Evolutionary conservation across 2,797 vertebrate species (phyloP).

Genomic region (Ambastaia sidthimunki): DNA sequence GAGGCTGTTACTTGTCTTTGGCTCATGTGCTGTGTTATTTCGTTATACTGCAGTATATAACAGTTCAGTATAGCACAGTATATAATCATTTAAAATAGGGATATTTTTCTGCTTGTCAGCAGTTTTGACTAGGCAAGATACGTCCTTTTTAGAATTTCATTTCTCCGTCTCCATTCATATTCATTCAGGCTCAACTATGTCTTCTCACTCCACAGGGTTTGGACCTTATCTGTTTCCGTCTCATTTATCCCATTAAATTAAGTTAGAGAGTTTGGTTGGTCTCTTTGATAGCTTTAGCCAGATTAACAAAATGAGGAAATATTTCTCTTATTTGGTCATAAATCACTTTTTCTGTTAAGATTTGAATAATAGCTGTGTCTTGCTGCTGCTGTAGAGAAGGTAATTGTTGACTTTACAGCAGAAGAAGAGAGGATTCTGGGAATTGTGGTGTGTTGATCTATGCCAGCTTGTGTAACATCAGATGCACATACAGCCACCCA

Average conservation of each 20-base stretch:
- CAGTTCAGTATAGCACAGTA: conserved; percentile 4
- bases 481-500: not conserved
- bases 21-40: not conserved
- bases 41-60: not conserved
- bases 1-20: not conserved
- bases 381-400: not conserved
- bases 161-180: conserved; percentile 21
- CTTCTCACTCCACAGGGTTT: not conserved
- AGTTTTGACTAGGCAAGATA: conserved; percentile 31
- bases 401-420: conserved; percentile 10
- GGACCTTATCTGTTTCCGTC: conserved; percentile 23
- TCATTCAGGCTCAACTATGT: conserved; percentile 29
- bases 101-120: conserved; percentile 25
- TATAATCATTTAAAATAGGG: not conserved
- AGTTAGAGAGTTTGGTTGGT: not conserved
- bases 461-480: not conserved
- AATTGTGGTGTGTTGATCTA: not conserved
- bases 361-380: conserved; percentile 35
- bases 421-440: not conserved
- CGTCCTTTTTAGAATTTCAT: conserved; percentile 27
- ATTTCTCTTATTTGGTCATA: conserved; percentile 30
- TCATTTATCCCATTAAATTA: conserved; percentile 27
- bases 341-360: conserved; percentile 11
- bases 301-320: conserved; percentile 27
- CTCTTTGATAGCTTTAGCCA: conserved; percentile 20